Conservation (phyloP, 2,888 invertebrate genomes). For the Siphlonurus alternatus region DNA sequence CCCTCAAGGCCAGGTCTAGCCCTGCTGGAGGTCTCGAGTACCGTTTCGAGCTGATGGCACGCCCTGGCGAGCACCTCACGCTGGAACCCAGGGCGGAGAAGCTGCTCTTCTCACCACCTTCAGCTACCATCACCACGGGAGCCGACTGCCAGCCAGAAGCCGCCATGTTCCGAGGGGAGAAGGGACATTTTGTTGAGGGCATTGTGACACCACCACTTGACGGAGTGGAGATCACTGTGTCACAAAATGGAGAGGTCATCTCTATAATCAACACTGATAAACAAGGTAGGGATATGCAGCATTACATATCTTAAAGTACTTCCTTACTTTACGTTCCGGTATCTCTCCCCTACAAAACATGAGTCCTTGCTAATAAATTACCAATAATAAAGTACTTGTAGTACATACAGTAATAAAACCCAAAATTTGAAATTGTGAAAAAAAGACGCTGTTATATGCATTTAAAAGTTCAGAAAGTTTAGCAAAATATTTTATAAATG, state of each 20-base stretch:
- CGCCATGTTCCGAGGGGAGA: conserved; percentile 42
- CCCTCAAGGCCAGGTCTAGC: conserved; percentile 20
- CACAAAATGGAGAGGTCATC: background rate
- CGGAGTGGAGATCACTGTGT: conserved; percentile 36
- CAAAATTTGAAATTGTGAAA: no score
- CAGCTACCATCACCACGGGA: conserved; percentile 40
- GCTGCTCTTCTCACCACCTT: conserved; percentile 50
- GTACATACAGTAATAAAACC: no score
- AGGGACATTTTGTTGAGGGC: conserved; percentile 49
- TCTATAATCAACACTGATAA: conserved; percentile 25
- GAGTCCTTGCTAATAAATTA: no score
- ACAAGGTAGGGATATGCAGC: conserved; percentile 20
- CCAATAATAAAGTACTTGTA: no score
- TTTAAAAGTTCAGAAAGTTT: no score
- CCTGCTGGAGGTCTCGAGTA: conserved; percentile 21
- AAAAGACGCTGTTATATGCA: no score
- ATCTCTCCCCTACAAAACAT: no score
- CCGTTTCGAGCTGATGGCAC: conserved; percentile 26
- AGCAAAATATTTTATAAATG: no score
- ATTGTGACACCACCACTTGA: conserved; percentile 41
- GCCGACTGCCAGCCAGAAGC: conserved; percentile 50
- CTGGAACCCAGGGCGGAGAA: conserved; percentile 52
- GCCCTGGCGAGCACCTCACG: conserved; percentile 34
- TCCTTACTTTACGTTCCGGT: no score
- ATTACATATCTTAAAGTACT: no score